Base-by-base conservation (phyloP, 2,888 invertebrate species). In the Theretra japonica region DNA sequence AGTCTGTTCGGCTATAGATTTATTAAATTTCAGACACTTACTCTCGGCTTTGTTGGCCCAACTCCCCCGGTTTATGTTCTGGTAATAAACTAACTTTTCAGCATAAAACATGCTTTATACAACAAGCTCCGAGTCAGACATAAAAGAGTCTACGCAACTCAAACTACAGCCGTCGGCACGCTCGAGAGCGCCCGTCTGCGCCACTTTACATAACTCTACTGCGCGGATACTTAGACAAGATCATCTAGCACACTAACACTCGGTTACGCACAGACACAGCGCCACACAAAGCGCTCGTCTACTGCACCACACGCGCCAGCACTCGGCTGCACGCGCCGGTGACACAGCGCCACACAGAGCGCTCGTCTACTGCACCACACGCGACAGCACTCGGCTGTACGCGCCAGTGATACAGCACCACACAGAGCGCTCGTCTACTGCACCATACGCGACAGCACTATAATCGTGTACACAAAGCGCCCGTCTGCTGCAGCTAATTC, bases 1-100 rank as follows among this genome's bases (percentile, higher is more conserved):
- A 62, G 56, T 8, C 70, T 65, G 48, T 65, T 70, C 65, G 25
- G 0, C 70, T 70, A 70, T 70, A 56, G 79, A 79, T 83, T 84
- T 84, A 84, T 84, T 84, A 83, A 83, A 84, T 84, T 83, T 81
- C 72, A 78, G 77, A 77, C 80, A 81, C 80, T 82, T 78, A 76
- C 74, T 75, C 68, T 41, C 71, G 58, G 68, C 68, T 71, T 71
- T 71, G 71, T 74, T 69, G 72, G 28, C 25, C 72, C 73, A 79
- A 80, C 70, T 80, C 77, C 72, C 74, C 65, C 15, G 75, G 79
- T 80, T 80, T 80, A 80, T 79, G 72, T 76, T 59, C 80, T 76
- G 75, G 77, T 80, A 79, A 80, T 80, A 80, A 80, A 79, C 71
- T 79, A 73, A 76, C 76, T 80, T 75, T 72, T 57, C 50, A 56